Conservation (phyloP, 2,888 invertebrate species). For the Chamaedrilus cognettii region DNA sequence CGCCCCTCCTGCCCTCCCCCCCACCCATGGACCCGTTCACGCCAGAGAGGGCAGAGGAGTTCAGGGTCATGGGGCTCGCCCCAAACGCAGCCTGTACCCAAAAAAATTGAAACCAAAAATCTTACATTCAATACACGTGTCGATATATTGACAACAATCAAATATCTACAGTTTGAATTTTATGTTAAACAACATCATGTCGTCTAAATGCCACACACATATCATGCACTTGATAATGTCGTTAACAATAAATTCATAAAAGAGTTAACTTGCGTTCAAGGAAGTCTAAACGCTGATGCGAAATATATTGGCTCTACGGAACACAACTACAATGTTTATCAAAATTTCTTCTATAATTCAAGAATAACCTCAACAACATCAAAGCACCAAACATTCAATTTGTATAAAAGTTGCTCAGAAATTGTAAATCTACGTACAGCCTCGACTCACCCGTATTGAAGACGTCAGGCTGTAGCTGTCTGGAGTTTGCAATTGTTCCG, state of each 20-base stretch:
- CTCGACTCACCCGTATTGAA: background rate
- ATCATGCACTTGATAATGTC: background rate
- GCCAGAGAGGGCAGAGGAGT: background rate
- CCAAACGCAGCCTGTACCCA: constrained; percentile 14
- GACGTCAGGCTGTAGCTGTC: constrained; percentile 18
- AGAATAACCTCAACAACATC: no score
- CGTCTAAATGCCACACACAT: no score
- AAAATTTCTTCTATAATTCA: no score
- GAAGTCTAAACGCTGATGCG: no score
- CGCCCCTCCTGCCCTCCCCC: background rate
- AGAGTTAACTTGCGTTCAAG: no score
- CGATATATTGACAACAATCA: no score
- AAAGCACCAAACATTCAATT: no score
- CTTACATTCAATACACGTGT: background rate
- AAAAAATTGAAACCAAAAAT: background rate
- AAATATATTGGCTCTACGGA: no score
- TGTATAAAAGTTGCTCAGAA: no score
- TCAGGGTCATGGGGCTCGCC: constrained; percentile 7
- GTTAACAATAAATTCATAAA: background rate
- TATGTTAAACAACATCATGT: background rate
- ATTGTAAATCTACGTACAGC: no score
- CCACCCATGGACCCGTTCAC: background rate
- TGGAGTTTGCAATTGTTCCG: constrained; percentile 13
- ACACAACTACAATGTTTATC: no score
- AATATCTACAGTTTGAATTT: background rate